These are phyloP conservation scores for Rhynchotus rufescens DNA, from an alignment of 2,797 vertebrate genomes.

Conservation along the genomic window DNA sequence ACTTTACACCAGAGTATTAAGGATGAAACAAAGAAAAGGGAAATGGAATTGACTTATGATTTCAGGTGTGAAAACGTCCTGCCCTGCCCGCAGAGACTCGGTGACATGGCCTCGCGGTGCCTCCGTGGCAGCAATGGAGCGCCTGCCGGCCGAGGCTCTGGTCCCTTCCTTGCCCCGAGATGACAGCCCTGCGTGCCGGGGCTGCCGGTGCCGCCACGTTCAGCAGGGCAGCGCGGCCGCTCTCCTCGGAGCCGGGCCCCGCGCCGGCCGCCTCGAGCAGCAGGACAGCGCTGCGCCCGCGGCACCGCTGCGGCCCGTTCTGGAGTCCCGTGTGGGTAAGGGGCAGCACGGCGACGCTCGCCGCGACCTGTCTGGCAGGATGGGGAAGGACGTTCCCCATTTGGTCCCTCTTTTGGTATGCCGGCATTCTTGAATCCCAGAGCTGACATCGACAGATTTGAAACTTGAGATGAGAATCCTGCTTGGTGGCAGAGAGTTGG, in stretches of 20 bases:
- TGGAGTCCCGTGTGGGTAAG: background rate
- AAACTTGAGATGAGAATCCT: background rate
- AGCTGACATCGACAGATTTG: background rate
- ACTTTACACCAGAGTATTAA: background rate
- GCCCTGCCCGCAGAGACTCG: background rate
- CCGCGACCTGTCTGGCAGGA: background rate
- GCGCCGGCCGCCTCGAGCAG: background rate
- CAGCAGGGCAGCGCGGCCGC: background rate
- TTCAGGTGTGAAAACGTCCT: background rate
- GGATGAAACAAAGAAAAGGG: slow-evolving; percentile 2
- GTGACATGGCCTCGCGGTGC: rapidly evolving
- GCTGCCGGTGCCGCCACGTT: too few species aligned
- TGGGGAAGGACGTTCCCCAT: too few species aligned
- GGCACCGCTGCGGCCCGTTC: background rate
- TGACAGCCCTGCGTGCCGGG: background rate
- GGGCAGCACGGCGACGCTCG: background rate
- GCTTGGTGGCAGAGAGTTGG: background rate
- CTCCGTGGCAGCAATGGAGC: background rate
- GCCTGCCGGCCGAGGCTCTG: rapidly evolving
- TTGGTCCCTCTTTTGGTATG: background rate
- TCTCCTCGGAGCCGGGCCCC: background rate
- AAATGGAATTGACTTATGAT: background rate
- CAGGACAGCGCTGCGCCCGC: background rate
- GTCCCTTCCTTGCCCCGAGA: background rate
- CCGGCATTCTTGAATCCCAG: background rate